Base-by-base conservation (phyloP, 2,888 invertebrate genomes). In the Nomada fucata region DNA sequence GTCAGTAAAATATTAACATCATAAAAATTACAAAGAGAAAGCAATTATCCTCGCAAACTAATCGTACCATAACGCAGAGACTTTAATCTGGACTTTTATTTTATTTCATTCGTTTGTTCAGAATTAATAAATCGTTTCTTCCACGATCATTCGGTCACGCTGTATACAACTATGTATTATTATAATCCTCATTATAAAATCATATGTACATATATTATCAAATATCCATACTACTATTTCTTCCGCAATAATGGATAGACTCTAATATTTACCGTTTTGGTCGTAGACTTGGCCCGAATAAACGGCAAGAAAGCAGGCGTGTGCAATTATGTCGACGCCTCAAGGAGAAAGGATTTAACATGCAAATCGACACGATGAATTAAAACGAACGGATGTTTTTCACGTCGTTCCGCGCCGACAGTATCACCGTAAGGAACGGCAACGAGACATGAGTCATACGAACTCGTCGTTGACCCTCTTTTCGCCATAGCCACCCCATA, bases 401-500 rank as follows among this genome's bases (percentile, higher is more conserved):
- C 81, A 42, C 52, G 60, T 15, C 71, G 76, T 83, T 79, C 79
- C 61, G 76, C 78, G 75, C 70, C 60, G 67, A 53, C 76, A 67
- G 65, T 82, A 84, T 83, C 83, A 80, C 79, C 73, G 76, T 65
- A 82, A 69, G 78, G 53, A 71, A 75, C 52, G 63, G 53, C 44
- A 42, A 61, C 60, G 65, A 68, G 77, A 52, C 59, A 76, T 85
- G 84, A 83, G 64, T 83, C 82, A 83, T 73, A 42, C 77, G 65
- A 72, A 60, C 50, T 23, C 75, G 57, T 52, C 70, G 68, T 80
- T 84, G 86, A 86, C 83, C 80, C 83, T 76, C 86, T 76, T 36
- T 83, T 47, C 61, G 2, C 11, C 78, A 20, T n/a, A 44, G 29
- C n/a, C 70, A 78, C 71, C 83, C 85, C 71, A 20, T 65, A 47